Base-by-base conservation (phyloP, 2,888 invertebrate genomes). In the Drosophila mulleri region DNA sequence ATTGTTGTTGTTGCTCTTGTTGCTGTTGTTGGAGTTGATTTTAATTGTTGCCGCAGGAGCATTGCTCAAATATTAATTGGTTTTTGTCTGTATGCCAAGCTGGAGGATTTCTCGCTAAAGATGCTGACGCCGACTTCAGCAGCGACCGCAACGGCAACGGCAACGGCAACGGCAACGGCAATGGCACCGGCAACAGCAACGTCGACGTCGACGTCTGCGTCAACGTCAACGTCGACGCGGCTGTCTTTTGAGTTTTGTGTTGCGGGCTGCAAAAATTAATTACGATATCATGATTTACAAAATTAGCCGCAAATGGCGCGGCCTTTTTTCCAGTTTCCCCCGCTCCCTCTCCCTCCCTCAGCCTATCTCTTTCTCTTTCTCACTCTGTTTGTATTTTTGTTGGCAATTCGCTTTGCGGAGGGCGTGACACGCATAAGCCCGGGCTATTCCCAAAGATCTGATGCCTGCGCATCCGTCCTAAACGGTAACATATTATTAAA, bases 11-110 rank as follows among this genome's bases (percentile, higher is more conserved):
- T 59, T 67, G 64, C 1, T 18, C 18, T 0, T 42, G n/a, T 64
- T 59, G 47, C 48, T 73, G 69, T 78, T 74, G 75, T 78, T 88
- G 83, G 70, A 72, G 71, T 72, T 82, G 86, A 84, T 82, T 88
- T 90, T 91, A 91, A 91, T 91, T 91, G 91, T 91, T 87, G 91
- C 90, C 90, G 89, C 82, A 86, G 91, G 91, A 90, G 88, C 88
- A 89, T 89, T 90, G 89, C 84, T 90, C 90, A 90, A 88, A 91
- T 90, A 91, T 91, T 91, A 91, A 91, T 91, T 88, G 87, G 87
- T 86, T 86, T 83, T 88, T 82, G 88, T 84, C 75, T 82, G 80
- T 71, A 67, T 72, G 67, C 73, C 54, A 18, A 44, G 62, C 68
- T 65, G 32, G 72, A 74, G 82, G 88, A 85, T 84, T 84, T 84